These are phyloP conservation scores for Trachelus troglodyta DNA, from an alignment of 2,888 invertebrate species.

Conservation along the genomic window DNA sequence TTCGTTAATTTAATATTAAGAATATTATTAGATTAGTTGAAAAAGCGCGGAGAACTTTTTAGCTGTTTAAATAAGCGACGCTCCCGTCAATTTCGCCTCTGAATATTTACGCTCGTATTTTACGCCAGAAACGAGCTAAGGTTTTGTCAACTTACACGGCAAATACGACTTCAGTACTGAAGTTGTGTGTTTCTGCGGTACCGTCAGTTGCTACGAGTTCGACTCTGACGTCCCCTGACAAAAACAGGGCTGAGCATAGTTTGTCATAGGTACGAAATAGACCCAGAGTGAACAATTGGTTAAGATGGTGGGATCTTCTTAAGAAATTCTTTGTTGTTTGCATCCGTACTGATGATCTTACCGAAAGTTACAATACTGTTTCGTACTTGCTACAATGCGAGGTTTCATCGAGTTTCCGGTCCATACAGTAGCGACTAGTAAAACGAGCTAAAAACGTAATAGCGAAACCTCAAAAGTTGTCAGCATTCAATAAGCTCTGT, in stretches of 20 bases:
- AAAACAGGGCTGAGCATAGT: background rate
- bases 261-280: background rate
- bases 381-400: background rate
- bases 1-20: background rate
- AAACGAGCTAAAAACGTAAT: background rate
- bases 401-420: background rate
- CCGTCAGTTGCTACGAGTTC: background rate
- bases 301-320: background rate
- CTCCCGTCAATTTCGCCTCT: background rate
- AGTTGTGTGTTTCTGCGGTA: background rate
- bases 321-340: background rate
- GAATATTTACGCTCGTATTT: background rate
- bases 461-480: background rate
- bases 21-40: background rate
- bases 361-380: background rate
- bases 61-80: background rate
- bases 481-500: background rate
- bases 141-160: background rate
- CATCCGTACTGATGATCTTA: background rate
- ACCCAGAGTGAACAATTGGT: background rate
- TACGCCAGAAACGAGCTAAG: background rate
- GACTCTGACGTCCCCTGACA: background rate
- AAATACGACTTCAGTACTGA: background rate
- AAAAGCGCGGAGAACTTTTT: background rate
- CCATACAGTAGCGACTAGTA: background rate